phyloP scores from a whole-genome alignment of 2,113 vertebrate genomes.

The Tachuris rubrigastra region DNA sequence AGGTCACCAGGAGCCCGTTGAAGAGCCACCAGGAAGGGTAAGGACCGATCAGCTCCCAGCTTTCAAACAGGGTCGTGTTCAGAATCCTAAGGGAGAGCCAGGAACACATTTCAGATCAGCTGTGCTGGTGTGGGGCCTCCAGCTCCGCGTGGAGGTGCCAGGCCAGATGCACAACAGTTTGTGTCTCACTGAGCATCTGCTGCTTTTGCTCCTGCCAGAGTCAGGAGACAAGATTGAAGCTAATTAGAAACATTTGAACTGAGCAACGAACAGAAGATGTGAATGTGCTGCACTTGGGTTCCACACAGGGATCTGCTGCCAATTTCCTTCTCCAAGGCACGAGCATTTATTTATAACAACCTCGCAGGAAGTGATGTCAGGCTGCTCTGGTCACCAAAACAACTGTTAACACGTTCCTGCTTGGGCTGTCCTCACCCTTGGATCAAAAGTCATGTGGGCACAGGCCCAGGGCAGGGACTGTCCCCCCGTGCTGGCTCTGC shows the following conservation, averaged over 20 bases:
- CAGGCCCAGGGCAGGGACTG: not conserved
- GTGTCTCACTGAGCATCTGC: conserved; percentile 5
- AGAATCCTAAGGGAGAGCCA: conserved; percentile 82
- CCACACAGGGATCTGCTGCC: not conserved
- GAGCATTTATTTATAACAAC: not conserved
- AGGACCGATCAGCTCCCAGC: conserved; percentile 91
- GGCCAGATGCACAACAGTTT: not conserved
- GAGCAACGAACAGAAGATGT: not conserved
- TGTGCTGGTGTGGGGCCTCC: not conserved
- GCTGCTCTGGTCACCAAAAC: not conserved
- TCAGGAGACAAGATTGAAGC: not conserved
- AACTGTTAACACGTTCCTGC: not conserved
- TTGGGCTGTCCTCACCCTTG: not conserved
- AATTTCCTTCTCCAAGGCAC: not conserved
- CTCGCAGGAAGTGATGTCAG: conserved; percentile 29
- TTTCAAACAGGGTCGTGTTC: conserved; percentile 94
- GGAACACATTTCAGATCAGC: not conserved
- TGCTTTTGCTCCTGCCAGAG: conserved; percentile 18
- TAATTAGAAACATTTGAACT: not conserved
- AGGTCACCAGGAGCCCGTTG: conserved; percentile 84
- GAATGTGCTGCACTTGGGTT: not conserved
- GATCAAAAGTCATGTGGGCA: not conserved
- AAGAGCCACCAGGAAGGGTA: conserved; percentile 97
- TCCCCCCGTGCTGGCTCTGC: not conserved
- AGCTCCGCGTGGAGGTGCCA: not conserved